A percentile compares a stretch with the other conserved stretches of the same genome.
These are phyloP conservation scores for Drosophila mayaguana DNA, from an alignment of 2,888 invertebrate species.

Conservation along the genomic window DNA sequence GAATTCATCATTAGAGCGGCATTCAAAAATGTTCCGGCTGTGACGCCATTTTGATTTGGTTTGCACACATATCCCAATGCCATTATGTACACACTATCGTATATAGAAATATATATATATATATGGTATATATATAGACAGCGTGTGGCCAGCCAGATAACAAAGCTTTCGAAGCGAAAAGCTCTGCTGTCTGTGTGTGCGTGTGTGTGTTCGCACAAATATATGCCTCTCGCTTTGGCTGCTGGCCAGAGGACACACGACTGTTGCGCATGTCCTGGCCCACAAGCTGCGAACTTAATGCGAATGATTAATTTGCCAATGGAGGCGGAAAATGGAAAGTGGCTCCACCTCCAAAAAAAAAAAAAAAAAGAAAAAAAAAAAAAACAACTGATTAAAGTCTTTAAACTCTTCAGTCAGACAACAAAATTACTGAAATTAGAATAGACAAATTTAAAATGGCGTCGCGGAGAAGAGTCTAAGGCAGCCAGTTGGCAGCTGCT, in stretches of 20 bases:
- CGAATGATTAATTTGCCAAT: conserved; percentile 75
- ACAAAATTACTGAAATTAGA: conserved; percentile 1
- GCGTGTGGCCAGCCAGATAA: conserved; percentile 69
- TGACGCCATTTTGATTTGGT: conserved; percentile 75
- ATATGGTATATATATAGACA: conserved; percentile 19
- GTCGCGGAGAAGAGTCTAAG: conserved; percentile 18
- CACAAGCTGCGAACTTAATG: conserved; percentile 70
- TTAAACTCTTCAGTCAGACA: conserved; percentile 40
- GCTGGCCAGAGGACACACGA: conserved; percentile 29
- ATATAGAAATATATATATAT: background rate
- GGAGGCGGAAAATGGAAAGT: conserved; percentile 69
- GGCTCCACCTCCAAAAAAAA: conserved; percentile 60
- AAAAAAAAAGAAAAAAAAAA: background rate
- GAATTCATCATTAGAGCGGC: conserved; percentile 42
- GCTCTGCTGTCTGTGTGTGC: conserved; percentile 19
- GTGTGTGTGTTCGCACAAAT: background rate
- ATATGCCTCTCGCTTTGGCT: conserved; percentile 71
- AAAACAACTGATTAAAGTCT: conserved; percentile 36
- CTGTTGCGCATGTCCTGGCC: conserved; percentile 81
- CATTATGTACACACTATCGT: conserved; percentile 17
- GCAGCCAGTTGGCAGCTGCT: conserved; percentile 59
- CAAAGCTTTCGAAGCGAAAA: conserved; percentile 55
- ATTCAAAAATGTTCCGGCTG: conserved; percentile 37
- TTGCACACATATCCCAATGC: conserved; percentile 36
- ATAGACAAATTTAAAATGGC: conserved; percentile 66